These are phyloP conservation scores for Mamestra brassicae DNA, from an alignment of 2,888 invertebrate species.

Conservation along the genomic window DNA sequence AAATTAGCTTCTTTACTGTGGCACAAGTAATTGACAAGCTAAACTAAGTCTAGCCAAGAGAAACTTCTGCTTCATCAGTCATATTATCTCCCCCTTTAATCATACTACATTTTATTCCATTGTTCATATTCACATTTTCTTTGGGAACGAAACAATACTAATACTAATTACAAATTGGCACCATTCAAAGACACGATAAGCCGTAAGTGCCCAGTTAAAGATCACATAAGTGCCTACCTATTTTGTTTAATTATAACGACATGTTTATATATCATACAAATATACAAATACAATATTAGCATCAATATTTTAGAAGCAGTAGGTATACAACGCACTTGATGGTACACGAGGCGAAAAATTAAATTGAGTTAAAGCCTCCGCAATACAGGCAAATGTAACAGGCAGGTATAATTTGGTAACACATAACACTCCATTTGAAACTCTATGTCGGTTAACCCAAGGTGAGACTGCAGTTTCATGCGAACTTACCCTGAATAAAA, in stretches of 20 bases:
- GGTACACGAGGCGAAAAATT: conserved; percentile 1
- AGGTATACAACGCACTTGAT: conserved; percentile 6
- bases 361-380: conserved; percentile 26
- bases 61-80: background rate
- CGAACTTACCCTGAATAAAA: conserved; percentile 26
- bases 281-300: conserved; percentile 5
- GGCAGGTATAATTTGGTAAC: conserved; percentile 17
- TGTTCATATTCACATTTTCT: conserved; percentile 23
- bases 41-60: background rate
- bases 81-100: conserved; percentile 4
- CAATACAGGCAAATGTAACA: conserved; percentile 3
- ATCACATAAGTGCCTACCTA: conserved; percentile 24
- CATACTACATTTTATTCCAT: conserved; percentile 19
- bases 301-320: conserved; percentile 13
- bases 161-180: conserved; percentile 41
- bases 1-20: background rate
- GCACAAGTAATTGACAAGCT: background rate
- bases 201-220: conserved; percentile 24
- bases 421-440: conserved; percentile 3
- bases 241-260: conserved; percentile 12
- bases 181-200: conserved; percentile 39
- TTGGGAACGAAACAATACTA: conserved; percentile 38
- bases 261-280: background rate
- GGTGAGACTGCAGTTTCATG: conserved; percentile 22
- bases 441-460: conserved; percentile 2